A percentile compares a stretch with the other conserved stretches of the same genome.
phyloP scores from a whole-genome alignment of 2,888 invertebrate genomes.

The Folsomia manolachei region DNA sequence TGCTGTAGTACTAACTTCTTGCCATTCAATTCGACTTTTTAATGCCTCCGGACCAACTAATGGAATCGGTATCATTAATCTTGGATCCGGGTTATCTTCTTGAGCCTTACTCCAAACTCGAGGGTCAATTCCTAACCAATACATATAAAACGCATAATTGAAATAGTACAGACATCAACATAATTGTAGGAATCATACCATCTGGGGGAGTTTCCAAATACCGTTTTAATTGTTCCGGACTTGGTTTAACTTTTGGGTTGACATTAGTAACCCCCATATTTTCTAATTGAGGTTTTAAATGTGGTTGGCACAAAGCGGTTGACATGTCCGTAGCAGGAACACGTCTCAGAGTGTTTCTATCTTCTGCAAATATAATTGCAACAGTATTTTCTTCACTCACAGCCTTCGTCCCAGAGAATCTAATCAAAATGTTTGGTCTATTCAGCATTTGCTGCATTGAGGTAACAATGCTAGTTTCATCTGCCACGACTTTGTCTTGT shows the following conservation, averaged over 20 bases:
- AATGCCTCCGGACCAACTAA: conserved; percentile 79
- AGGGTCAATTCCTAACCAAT: conserved; percentile 75
- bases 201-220: conserved; percentile 88
- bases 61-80: conserved; percentile 85
- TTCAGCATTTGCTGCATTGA: conserved; percentile 71
- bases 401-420: conserved; percentile 74
- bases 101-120: conserved; percentile 95
- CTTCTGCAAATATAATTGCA: conserved; percentile 60
- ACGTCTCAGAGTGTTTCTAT: conserved; percentile 58
- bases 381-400: conserved; percentile 75
- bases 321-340: conserved; percentile 72
- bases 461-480: conserved; percentile 68
- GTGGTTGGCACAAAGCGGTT: conserved; percentile 64
- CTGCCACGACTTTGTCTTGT: conserved; percentile 57
- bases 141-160: conserved; percentile 30
- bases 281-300: conserved; percentile 68
- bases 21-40: conserved; percentile 74
- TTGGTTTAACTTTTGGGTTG: conserved; percentile 70
- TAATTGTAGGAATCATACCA: conserved; percentile 55
- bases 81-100: conserved; percentile 88
- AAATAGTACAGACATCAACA: not conserved
- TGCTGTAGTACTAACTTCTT: conserved; percentile 46
- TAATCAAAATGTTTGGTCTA: conserved; percentile 76
- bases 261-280: conserved; percentile 71
- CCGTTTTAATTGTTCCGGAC: conserved; percentile 75